These are phyloP conservation scores for Archaeoteleia sp. DNA, from an alignment of 2,888 invertebrate genomes.

Conservation along the genomic window DNA sequence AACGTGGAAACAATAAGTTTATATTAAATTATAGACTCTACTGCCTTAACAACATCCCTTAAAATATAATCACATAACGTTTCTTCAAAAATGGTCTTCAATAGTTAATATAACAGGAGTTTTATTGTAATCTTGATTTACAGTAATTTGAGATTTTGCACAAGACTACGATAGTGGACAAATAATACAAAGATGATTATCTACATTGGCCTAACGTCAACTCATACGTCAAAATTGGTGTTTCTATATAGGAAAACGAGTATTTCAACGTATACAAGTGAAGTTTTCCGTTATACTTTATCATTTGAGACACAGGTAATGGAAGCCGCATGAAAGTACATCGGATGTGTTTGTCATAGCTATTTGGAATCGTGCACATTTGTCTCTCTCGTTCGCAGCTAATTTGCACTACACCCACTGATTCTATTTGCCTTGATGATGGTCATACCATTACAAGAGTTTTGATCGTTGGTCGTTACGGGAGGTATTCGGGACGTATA, in stretches of 20 bases:
- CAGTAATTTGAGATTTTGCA: no score
- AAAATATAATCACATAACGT: no score
- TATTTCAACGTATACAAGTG: neutral
- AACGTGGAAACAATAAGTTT: no score
- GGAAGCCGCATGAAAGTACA: conserved; percentile 14
- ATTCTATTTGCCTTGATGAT: conserved; percentile 47
- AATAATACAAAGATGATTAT: no score
- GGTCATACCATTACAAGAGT: conserved; percentile 69
- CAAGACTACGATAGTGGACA: no score
- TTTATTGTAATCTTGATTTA: no score
- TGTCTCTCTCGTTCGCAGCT: conserved; percentile 29
- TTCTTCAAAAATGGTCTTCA: no score
- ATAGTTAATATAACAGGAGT: no score
- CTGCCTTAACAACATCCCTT: no score
- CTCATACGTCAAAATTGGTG: no score
- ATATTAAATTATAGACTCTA: no score
- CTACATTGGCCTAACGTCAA: no score
- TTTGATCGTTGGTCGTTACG: conserved; percentile 68
- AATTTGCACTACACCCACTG: conserved; percentile 40
- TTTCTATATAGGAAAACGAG: neutral
- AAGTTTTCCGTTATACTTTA: conserved; percentile 31
- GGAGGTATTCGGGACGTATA: conserved; percentile 55
- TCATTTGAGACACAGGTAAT: conserved; percentile 20
- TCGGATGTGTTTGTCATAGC: neutral
- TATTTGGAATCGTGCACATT: neutral